Evolutionary conservation across 2,888 invertebrate species (phyloP).

Genomic region (Dusona sp.): DNA sequence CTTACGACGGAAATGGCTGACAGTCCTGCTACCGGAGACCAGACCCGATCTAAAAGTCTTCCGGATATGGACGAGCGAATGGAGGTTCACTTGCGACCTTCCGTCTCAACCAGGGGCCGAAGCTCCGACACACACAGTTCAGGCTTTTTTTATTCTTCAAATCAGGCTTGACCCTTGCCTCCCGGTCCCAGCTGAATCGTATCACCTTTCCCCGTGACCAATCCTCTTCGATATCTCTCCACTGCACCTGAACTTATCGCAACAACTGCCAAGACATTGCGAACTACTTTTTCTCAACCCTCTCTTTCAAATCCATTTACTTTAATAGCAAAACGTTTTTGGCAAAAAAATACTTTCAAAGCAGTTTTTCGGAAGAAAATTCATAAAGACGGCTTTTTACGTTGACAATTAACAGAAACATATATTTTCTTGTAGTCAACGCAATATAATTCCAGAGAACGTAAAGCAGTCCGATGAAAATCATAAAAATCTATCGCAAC

Average conservation of each 20-base stretch:
- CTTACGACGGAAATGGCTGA: conserved; percentile 71
- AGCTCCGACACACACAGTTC: conserved; percentile 38
- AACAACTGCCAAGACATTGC: conserved; percentile 33
- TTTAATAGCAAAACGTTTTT: background rate
- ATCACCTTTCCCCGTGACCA: conserved; percentile 49
- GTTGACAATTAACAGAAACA: background rate
- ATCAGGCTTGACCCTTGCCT: conserved; percentile 51
- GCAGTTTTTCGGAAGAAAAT: background rate
- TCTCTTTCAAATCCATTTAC: background rate
- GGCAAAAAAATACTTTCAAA: background rate
- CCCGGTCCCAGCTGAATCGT: conserved; percentile 56
- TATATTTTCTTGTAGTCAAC: background rate
- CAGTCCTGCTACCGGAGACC: conserved; percentile 40
- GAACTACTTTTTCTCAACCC: conserved; percentile 13
- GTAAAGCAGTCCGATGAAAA: no score
- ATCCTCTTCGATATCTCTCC: conserved; percentile 44
- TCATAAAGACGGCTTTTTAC: background rate
- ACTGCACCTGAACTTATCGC: conserved; percentile 45
- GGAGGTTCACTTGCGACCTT: conserved; percentile 47
- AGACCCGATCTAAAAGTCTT: conserved; percentile 63
- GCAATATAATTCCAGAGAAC: background rate
- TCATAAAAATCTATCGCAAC: no score
- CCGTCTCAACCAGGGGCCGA: conserved; percentile 25
- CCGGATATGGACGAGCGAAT: conserved; percentile 55
- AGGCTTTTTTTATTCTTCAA: conserved; percentile 33